These are phyloP conservation scores for Microctonus aethiopoides DNA, from an alignment of 2,888 invertebrate genomes.

Conservation along the genomic window DNA sequence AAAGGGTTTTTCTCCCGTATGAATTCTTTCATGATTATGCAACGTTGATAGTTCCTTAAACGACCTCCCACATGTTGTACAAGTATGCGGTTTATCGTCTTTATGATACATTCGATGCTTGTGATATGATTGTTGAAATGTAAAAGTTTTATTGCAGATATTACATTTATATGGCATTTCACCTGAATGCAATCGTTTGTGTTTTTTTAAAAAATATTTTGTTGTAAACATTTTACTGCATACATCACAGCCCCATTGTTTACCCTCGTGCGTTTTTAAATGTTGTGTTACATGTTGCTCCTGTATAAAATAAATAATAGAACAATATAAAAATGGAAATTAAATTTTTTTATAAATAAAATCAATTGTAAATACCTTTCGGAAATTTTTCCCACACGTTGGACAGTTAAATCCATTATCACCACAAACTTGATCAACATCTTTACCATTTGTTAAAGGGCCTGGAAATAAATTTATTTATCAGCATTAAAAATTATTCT, in stretches of 20 bases:
- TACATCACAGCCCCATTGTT: slow-evolving; percentile 88
- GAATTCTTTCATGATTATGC: slow-evolving; percentile 86
- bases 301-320: slow-evolving; percentile 47
- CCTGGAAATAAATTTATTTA: slow-evolving; percentile 40
- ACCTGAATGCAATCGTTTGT: slow-evolving; percentile 85
- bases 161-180: slow-evolving; percentile 89
- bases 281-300: slow-evolving; percentile 68
- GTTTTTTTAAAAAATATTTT: slow-evolving; percentile 90
- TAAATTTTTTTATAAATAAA: neutral
- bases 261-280: slow-evolving; percentile 72
- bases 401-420: slow-evolving; percentile 62
- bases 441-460: slow-evolving; percentile 48
- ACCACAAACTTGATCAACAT: slow-evolving; percentile 45
- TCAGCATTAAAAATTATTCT: slow-evolving; percentile 25
- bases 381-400: slow-evolving; percentile 65
- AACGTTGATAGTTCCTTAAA: slow-evolving; percentile 89
- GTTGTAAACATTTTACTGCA: slow-evolving; percentile 88
- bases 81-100: slow-evolving; percentile 83
- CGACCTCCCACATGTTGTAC: slow-evolving; percentile 81
- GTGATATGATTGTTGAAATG: slow-evolving; percentile 91
- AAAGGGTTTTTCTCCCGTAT: slow-evolving; percentile 87
- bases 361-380: slow-evolving; percentile 60
- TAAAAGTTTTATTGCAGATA: slow-evolving; percentile 86
- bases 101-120: slow-evolving; percentile 89
- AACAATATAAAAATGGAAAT: neutral